Percentiles rank a stretch among this genome's conserved stretches.
Conservation (phyloP, 2,113 vertebrate genomes). For the Setophaga kirtlandii region DNA sequence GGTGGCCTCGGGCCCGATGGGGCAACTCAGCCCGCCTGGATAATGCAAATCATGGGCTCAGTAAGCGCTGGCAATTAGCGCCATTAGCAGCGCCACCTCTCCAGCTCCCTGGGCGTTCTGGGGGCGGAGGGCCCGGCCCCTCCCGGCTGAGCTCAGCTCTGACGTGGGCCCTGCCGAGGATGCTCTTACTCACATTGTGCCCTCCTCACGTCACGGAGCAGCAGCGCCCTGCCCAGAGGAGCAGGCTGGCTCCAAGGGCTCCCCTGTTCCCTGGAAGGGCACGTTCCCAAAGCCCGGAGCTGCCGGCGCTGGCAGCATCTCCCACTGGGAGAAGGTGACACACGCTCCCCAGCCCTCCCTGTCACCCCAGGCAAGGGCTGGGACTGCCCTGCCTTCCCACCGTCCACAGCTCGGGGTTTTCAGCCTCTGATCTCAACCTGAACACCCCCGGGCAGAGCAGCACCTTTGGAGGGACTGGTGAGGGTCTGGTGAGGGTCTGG, state of each 20-base stretch:
- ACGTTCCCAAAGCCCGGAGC: fast-evolving
- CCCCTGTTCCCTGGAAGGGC: neutral
- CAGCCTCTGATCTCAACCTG: too few species aligned
- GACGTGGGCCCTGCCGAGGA: neutral
- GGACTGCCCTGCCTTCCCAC: neutral
- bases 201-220: too few species aligned
- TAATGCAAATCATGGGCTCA: neutral
- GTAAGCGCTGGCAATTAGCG: neutral
- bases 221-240: neutral
- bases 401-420: fast-evolving
- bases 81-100: neutral
- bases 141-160: neutral
- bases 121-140: neutral
- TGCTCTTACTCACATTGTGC: neutral
- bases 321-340: fast-evolving
- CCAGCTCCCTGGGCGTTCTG: neutral
- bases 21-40: neutral
- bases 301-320: neutral
- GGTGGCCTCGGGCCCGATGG: neutral
- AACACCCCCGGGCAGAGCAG: fast-evolving
- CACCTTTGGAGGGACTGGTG: fast-evolving
- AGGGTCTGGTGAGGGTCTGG: neutral
- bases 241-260: neutral
- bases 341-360: fast-evolving
- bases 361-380: fast-evolving